Evolutionary conservation across 2,113 vertebrate genomes (phyloP).

Genomic region (Anthoscopus minutus): DNA sequence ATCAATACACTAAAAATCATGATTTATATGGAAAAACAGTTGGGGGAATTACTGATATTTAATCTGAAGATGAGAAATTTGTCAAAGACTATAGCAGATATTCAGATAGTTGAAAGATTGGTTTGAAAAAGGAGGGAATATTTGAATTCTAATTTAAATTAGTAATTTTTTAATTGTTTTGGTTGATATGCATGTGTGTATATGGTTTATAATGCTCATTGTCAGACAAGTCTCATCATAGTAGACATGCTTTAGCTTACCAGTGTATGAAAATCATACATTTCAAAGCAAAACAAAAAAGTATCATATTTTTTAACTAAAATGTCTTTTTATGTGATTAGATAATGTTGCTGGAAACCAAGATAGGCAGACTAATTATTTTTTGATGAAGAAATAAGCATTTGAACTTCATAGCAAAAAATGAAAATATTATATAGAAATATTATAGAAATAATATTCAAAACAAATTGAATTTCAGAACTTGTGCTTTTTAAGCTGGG

Average conservation of each 20-base stretch:
- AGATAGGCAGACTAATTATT: background rate
- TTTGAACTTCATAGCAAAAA: background rate
- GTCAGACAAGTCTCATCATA: background rate
- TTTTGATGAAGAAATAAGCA: background rate
- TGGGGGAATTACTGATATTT: background rate
- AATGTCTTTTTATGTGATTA: background rate
- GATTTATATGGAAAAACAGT: background rate
- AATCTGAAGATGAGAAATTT: background rate
- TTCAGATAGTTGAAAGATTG: background rate
- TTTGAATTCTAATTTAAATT: background rate
- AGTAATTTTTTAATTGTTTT: background rate
- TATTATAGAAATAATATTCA: background rate
- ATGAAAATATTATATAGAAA: background rate
- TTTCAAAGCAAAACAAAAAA: background rate
- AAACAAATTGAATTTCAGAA: background rate
- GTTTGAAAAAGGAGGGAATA: background rate
- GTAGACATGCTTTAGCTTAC: background rate
- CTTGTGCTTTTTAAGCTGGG: background rate
- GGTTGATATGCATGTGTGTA: background rate
- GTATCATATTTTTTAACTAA: background rate
- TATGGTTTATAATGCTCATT: background rate
- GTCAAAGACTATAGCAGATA: background rate
- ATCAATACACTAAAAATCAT: background rate
- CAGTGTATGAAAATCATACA: background rate
- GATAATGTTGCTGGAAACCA: background rate